These are phyloP conservation scores for Enteromius argenteus DNA, from an alignment of 2,797 vertebrate species.

Conservation along the genomic window DNA sequence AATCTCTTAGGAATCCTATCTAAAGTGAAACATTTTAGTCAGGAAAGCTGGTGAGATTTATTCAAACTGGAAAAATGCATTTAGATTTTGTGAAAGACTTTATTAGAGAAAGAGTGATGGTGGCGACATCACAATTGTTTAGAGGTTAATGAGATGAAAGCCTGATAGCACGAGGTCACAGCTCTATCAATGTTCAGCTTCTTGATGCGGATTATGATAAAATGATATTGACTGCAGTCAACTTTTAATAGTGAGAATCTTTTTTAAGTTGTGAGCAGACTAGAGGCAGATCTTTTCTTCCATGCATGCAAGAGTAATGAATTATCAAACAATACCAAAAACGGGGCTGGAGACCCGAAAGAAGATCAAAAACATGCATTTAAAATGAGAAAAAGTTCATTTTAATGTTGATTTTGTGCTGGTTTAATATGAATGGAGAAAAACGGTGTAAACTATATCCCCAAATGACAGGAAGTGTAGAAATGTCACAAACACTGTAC, in stretches of 20 bases:
- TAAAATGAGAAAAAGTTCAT: not conserved
- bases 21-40: not conserved
- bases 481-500: slow-evolving; percentile 70
- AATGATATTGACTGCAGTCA: not conserved
- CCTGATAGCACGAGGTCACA: not conserved
- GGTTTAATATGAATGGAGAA: not conserved
- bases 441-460: not conserved
- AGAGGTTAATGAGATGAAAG: not conserved
- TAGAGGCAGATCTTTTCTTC: not conserved
- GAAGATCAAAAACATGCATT: not conserved
- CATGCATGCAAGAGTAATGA: not conserved
- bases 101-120: not conserved
- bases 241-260: not conserved
- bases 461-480: not conserved
- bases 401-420: not conserved
- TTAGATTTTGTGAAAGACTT: not conserved
- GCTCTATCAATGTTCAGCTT: not conserved
- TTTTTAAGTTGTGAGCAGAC: not conserved
- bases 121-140: not conserved
- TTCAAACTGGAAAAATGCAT: not conserved
- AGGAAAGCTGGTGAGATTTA: not conserved
- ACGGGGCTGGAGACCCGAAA: not conserved
- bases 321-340: not conserved
- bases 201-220: not conserved
- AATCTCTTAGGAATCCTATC: not conserved